Percentiles rank a stretch among this genome's conserved stretches.
phyloP scores from a whole-genome alignment of 2,888 invertebrate species.

The Cephus pygmeus region DNA sequence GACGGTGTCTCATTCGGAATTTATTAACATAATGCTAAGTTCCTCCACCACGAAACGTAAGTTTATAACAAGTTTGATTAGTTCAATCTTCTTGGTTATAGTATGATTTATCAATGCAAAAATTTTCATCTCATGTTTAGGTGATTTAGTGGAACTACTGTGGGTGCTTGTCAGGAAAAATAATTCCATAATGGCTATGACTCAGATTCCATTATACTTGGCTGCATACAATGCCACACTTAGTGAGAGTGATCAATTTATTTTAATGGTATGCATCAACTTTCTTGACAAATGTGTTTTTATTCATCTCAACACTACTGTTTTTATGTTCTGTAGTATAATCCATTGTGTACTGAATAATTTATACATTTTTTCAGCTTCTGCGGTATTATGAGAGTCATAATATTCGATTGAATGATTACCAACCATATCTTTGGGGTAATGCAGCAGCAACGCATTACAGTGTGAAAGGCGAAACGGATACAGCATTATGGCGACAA shows the following conservation, averaged over 20 bases:
- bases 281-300: not conserved
- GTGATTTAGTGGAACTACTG: constrained; percentile 75
- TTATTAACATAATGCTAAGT: constrained; percentile 76
- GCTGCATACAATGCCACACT: constrained; percentile 83
- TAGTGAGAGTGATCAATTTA: constrained; percentile 75
- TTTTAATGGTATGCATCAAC: constrained; percentile 65
- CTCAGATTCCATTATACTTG: constrained; percentile 81
- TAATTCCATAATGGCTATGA: constrained; percentile 73
- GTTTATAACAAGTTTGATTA: constrained; percentile 15
- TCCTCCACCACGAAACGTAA: constrained; percentile 55
- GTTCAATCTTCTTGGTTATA: not conserved
- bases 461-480: constrained; percentile 72
- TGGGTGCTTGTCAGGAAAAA: constrained; percentile 74
- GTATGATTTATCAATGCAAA: not conserved
- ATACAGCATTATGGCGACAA: constrained; percentile 75
- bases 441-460: constrained; percentile 83
- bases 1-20: constrained; percentile 82
- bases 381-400: constrained; percentile 77
- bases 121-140: constrained; percentile 61
- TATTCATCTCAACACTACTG: not conserved
- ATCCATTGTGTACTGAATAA: constrained; percentile 5
- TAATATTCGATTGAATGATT: constrained; percentile 74
- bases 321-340: not conserved
- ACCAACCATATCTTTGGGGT: constrained; percentile 87
- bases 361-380: constrained; percentile 67